phyloP scores from a whole-genome alignment of 37 sponge, comb jelly and placozoan genomes.

The Axinella damicornis region DNA sequence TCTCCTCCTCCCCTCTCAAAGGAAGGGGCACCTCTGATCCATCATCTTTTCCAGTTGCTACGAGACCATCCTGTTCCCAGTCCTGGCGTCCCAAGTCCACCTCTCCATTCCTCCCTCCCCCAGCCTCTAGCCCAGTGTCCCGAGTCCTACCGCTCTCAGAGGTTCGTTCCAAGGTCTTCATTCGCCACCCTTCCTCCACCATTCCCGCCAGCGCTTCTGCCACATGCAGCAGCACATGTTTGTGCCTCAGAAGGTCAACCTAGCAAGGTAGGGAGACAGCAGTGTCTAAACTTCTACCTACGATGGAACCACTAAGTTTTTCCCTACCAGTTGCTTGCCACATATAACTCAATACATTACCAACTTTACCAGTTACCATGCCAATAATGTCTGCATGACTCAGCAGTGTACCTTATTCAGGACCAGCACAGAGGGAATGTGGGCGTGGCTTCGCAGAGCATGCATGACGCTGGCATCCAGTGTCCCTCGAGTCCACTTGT shows the following conservation, averaged over 20 bases:
- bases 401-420: conserved; percentile 83
- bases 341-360: too few relatives aligned
- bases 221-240: conserved; percentile 46
- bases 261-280: neutral
- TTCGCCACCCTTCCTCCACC: neutral
- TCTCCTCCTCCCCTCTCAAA: too few relatives aligned
- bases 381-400: neutral
- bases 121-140: too few relatives aligned
- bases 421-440: conserved; percentile 72
- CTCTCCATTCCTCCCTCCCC: too few relatives aligned
- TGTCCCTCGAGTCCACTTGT: conserved; percentile 50
- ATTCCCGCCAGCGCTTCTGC: conserved; percentile 28
- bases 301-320: too few relatives aligned
- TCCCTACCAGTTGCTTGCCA: too few relatives aligned
- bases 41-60: too few relatives aligned
- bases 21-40: too few relatives aligned
- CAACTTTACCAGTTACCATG: neutral
- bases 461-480: conserved; percentile 38
- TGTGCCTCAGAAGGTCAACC: conserved; percentile 71
- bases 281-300: neutral
- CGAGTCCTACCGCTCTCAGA: neutral
- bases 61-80: too few relatives aligned
- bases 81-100: too few relatives aligned
- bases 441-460: conserved; percentile 10
- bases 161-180: neutral